phyloP scores from a whole-genome alignment of 2,113 vertebrate species.

The Embiotoca jacksoni region DNA sequence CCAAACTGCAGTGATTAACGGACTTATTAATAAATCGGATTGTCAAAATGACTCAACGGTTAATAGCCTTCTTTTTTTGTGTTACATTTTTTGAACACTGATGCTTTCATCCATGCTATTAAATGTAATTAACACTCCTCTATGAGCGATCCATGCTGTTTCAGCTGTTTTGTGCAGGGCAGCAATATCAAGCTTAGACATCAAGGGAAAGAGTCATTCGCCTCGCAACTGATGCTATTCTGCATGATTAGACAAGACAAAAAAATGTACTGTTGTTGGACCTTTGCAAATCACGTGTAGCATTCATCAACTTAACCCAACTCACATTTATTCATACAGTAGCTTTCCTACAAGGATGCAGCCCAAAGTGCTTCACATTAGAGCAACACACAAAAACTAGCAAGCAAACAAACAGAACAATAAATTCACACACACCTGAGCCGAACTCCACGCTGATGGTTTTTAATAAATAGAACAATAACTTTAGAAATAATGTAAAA shows the following conservation, averaged over 20 bases:
- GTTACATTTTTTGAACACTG: not conserved
- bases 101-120: not conserved
- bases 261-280: not conserved
- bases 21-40: not conserved
- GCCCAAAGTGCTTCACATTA: too few species aligned
- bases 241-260: not conserved
- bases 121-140: not conserved
- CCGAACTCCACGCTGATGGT: too few species aligned
- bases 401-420: too few species aligned
- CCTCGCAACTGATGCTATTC: not conserved
- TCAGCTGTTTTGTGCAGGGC: constrained; percentile 5
- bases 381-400: too few species aligned
- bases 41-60: constrained; percentile 5
- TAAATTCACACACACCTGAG: too few species aligned
- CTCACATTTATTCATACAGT: too few species aligned
- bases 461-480: too few species aligned
- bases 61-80: not conserved
- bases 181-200: constrained; percentile 11
- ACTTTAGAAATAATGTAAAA: too few species aligned
- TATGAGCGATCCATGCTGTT: not conserved
- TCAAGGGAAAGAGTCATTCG: not conserved
- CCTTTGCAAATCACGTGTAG: too few species aligned
- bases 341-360: too few species aligned
- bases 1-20: not conserved
- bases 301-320: too few species aligned